phyloP scores from a whole-genome alignment of 2,888 invertebrate genomes.

The Sipha maydis region DNA sequence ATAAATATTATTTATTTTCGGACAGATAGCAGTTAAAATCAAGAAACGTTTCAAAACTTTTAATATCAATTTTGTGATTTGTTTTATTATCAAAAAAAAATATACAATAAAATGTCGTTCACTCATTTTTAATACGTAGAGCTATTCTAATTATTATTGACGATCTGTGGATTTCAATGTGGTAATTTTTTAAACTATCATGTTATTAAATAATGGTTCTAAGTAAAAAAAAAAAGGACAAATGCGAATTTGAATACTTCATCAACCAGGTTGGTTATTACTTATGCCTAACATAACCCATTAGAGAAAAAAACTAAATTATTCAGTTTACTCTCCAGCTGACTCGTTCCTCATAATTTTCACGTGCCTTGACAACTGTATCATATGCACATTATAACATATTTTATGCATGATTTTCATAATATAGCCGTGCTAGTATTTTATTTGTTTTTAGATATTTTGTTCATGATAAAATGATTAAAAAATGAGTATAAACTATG shows the following conservation, averaged over 20 bases:
- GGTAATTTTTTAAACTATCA: too few relatives aligned
- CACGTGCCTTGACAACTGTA: background rate
- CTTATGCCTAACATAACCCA: background rate
- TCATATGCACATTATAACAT: too few relatives aligned
- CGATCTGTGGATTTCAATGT: conserved; percentile 7
- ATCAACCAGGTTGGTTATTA: conserved; percentile 1
- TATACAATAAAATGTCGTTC: too few relatives aligned
- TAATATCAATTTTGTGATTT: too few relatives aligned
- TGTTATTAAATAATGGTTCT: background rate
- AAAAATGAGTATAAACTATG: too few relatives aligned
- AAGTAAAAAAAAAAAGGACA: background rate
- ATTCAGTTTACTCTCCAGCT: background rate
- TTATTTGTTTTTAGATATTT: background rate
- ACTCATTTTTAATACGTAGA: too few relatives aligned
- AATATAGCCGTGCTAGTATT: background rate
- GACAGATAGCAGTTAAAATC: background rate
- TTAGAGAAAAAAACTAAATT: background rate
- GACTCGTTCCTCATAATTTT: background rate
- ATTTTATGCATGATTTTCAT: too few relatives aligned
- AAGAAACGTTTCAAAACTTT: background rate
- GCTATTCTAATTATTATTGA: background rate
- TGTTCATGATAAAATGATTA: background rate
- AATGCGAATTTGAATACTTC: background rate
- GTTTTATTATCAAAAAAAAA: too few relatives aligned
- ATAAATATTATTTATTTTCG: background rate